Evolutionary conservation across 2,888 invertebrate species (phyloP).

Genomic region (Oxyteleia sp.): DNA sequence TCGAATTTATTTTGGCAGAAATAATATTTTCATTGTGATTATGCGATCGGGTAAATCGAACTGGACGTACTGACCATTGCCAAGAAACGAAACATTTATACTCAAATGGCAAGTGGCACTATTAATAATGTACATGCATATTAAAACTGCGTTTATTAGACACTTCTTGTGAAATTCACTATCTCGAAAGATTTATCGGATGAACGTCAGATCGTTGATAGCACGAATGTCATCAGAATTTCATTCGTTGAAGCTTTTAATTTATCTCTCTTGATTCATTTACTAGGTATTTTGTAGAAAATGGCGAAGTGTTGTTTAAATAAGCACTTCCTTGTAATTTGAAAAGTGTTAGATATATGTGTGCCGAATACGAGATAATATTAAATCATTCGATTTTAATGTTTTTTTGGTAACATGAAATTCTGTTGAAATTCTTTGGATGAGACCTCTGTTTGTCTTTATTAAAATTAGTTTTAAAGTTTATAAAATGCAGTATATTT

Average conservation of each 20-base stretch:
- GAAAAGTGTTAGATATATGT: not conserved
- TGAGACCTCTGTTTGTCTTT: not conserved
- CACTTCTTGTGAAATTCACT: slow-evolving; percentile 24
- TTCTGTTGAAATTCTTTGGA: no score
- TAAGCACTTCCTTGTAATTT: not conserved
- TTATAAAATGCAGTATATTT: not conserved
- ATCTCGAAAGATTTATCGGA: slow-evolving; percentile 48
- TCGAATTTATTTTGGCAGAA: slow-evolving; percentile 46
- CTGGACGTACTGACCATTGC: slow-evolving; percentile 26
- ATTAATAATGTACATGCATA: slow-evolving; percentile 39
- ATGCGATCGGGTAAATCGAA: slow-evolving; percentile 36
- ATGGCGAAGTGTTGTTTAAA: not conserved
- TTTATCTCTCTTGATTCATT: slow-evolving; percentile 8
- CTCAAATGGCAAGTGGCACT: slow-evolving; percentile 34
- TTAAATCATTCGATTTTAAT: no score
- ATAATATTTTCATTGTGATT: slow-evolving; percentile 54
- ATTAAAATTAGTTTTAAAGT: not conserved
- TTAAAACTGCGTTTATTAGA: slow-evolving; percentile 20
- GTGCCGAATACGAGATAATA: no score
- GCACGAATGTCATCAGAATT: slow-evolving; percentile 10
- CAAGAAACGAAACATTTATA: slow-evolving; percentile 37
- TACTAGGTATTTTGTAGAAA: not conserved
- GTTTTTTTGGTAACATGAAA: not conserved
- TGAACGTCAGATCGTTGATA: not conserved
- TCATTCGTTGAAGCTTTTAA: slow-evolving; percentile 14